phyloP scores from a whole-genome alignment of 37 sponge, comb jelly and placozoan species.

The Halichondria panicea region DNA sequence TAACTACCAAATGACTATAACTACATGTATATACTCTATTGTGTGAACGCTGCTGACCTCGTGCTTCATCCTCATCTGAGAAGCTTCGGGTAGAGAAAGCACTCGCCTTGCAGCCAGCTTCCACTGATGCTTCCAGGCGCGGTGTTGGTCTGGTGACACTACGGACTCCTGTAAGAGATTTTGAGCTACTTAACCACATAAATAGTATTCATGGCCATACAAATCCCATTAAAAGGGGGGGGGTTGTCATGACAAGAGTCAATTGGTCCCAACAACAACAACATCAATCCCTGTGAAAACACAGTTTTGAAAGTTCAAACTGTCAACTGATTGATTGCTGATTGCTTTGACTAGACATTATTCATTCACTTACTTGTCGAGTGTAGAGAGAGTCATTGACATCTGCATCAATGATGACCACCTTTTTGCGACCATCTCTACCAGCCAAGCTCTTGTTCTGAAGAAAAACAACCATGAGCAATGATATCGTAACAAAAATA shows the following conservation, averaged over 20 bases:
- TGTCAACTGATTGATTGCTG: no score
- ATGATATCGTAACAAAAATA: background rate
- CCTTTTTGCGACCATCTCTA: slow-evolving; percentile 25
- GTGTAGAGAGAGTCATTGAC: slow-evolving; percentile 12
- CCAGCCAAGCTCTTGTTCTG: slow-evolving; percentile 4
- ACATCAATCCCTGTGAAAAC: no score
- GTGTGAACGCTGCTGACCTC: background rate
- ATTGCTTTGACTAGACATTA: no score
- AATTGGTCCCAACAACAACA: no score
- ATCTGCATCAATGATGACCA: slow-evolving; percentile 15
- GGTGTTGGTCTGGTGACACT: background rate
- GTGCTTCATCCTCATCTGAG: slow-evolving; percentile 25
- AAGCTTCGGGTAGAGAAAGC: slow-evolving; percentile 28
- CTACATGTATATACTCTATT: background rate
- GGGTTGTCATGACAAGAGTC: no score
- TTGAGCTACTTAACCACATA: no score
- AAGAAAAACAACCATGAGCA: background rate
- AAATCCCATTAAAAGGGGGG: no score
- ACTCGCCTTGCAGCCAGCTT: slow-evolving; percentile 23
- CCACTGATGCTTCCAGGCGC: slow-evolving; percentile 16
- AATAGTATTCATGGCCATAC: no score
- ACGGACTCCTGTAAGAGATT: no score
- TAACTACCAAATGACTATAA: background rate
- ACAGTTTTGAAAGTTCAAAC: no score
- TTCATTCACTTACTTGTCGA: background rate